Percentiles rank a stretch among this genome's conserved stretches.
phyloP scores from a whole-genome alignment of 2,888 invertebrate genomes.

The Poecilobothrus nobilitatus region DNA sequence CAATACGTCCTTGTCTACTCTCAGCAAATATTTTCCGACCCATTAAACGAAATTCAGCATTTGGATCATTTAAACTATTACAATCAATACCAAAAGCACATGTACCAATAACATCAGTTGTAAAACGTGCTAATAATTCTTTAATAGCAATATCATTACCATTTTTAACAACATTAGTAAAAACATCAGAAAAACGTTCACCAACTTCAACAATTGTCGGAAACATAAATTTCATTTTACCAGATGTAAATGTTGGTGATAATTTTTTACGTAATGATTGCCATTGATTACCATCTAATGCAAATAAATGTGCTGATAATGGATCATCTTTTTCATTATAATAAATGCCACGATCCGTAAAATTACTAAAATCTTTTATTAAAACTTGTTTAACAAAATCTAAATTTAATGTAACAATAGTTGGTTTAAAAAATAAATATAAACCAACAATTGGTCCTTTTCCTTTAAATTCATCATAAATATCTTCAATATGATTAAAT shows the following conservation, averaged over 20 bases:
- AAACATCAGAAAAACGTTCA: conserved; percentile 19
- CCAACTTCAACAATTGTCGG: conserved; percentile 33
- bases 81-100: conserved; percentile 39
- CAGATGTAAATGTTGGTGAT: conserved; percentile 46
- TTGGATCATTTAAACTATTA: conserved; percentile 31
- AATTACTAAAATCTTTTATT: conserved; percentile 40
- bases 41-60: conserved; percentile 29
- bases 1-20: conserved; percentile 25
- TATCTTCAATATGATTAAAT: neutral
- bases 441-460: neutral
- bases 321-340: conserved; percentile 31
- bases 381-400: conserved; percentile 37
- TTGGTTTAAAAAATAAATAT: conserved; percentile 31
- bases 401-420: conserved; percentile 30
- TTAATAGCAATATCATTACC: conserved; percentile 31
- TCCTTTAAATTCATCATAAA: conserved; percentile 8
- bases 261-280: conserved; percentile 41
- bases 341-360: conserved; percentile 34
- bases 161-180: conserved; percentile 15
- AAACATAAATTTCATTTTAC: conserved; percentile 47
- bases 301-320: conserved; percentile 34
- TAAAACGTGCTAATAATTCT: conserved; percentile 35
- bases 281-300: conserved; percentile 42
- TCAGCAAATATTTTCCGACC: conserved; percentile 19
- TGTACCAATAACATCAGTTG: conserved; percentile 41